phyloP scores from a whole-genome alignment of 1,140 invertebrate genomes.

The Trichomalopsis sarcophagae region DNA sequence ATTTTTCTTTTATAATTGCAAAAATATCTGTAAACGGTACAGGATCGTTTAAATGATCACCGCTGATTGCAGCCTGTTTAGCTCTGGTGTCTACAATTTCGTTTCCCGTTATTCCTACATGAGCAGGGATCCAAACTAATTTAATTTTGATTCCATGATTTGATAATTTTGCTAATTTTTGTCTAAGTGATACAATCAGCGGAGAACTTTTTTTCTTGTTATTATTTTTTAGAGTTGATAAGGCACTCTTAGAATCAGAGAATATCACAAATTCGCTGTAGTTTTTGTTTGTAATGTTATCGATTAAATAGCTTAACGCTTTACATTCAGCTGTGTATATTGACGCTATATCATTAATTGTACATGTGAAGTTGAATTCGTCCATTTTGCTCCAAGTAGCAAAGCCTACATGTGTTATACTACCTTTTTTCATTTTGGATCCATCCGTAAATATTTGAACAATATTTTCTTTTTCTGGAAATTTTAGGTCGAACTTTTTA shows the following conservation, averaged over 20 bases:
- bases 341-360: too few relatives aligned
- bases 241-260: conserved; percentile 27
- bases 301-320: neutral
- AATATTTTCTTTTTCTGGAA: too few relatives aligned
- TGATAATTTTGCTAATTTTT: conserved; percentile 5
- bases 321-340: too few relatives aligned
- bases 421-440: too few relatives aligned
- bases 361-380: too few relatives aligned
- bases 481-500: too few relatives aligned
- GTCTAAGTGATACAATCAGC: conserved; percentile 1
- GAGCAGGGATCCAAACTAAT: conserved; percentile 43
- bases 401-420: too few relatives aligned
- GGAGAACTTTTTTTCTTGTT: conserved; percentile 14
- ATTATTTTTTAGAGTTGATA: conserved; percentile 5
- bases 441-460: too few relatives aligned
- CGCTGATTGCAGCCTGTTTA: conserved; percentile 22
- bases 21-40: conserved; percentile 40
- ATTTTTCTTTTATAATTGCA: conserved; percentile 18
- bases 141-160: neutral
- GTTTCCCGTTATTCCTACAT: conserved; percentile 45
- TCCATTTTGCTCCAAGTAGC: too few relatives aligned
- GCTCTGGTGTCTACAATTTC: conserved; percentile 40
- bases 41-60: neutral
- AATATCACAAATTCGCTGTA: conserved; percentile 21
- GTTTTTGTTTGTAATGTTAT: neutral